Evolutionary conservation across 2,797 vertebrate species (phyloP).

Genomic region (Xerus rutilus): DNA sequence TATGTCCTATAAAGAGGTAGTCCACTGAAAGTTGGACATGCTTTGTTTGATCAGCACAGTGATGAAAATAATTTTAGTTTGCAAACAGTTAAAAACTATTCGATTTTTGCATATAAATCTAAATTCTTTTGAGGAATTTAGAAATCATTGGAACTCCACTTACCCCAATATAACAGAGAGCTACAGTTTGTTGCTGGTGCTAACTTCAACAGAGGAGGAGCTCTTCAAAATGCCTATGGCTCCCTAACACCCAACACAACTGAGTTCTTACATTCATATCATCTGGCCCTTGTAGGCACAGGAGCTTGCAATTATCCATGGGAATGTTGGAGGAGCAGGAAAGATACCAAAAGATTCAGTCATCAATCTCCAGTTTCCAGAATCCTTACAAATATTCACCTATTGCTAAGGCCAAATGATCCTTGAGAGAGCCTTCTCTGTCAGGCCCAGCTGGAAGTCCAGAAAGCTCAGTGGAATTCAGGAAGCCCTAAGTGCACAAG

Average conservation of each 20-base stretch:
- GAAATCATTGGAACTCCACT: neutral
- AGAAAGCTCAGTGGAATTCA: slow-evolving; percentile 89
- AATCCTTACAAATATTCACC: slow-evolving; percentile 87
- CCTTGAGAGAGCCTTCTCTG: slow-evolving; percentile 88
- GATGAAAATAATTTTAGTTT: neutral
- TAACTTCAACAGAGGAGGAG: neutral
- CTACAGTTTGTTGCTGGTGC: neutral
- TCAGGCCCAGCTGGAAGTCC: slow-evolving; percentile 86
- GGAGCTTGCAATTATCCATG: neutral
- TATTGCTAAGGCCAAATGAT: slow-evolving; percentile 92
- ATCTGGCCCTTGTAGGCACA: neutral
- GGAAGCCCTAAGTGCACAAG: slow-evolving; percentile 86
- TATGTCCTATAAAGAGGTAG: neutral
- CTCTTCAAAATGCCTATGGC: neutral
- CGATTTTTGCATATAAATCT: neutral
- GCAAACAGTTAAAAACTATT: neutral
- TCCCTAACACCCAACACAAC: neutral
- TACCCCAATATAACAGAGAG: neutral
- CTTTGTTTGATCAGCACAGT: neutral
- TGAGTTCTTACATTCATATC: neutral
- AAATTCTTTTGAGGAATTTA: slow-evolving; percentile 35
- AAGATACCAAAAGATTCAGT: neutral
- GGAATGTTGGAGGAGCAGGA: neutral
- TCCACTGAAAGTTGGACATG: neutral
- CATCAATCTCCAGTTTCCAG: neutral